These are phyloP conservation scores for Myanophis thanlyinensis DNA, from an alignment of 2,113 vertebrate genomes.

Conservation along the genomic window DNA sequence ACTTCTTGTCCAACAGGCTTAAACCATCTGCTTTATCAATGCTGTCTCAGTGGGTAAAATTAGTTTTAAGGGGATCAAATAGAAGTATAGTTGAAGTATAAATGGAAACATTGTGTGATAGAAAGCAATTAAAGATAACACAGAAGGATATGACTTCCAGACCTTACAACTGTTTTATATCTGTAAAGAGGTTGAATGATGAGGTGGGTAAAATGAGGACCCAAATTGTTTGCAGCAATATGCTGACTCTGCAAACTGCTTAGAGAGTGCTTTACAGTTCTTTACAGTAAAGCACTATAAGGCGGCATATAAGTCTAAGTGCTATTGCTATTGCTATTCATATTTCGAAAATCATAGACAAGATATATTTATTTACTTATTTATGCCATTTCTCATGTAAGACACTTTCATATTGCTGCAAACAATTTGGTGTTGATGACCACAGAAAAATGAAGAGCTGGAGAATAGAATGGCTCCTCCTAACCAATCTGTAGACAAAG, in stretches of 20 bases:
- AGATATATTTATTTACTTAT: not conserved
- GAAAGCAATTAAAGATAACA: not conserved
- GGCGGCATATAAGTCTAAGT: no score
- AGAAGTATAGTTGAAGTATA: not conserved
- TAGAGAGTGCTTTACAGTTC: no score
- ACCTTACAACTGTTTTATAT: not conserved
- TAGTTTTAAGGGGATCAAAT: not conserved
- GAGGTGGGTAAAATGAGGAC: no score
- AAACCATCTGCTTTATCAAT: not conserved
- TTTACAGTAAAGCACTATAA: no score
- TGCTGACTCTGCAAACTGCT: no score
- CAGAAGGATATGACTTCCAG: not conserved
- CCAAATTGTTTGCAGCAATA: no score
- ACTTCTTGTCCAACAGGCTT: not conserved
- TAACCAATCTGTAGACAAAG: not conserved
- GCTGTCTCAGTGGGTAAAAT: not conserved
- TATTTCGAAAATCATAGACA: not conserved
- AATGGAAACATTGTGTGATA: not conserved
- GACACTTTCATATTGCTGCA: no score
- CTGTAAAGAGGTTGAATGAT: not conserved
- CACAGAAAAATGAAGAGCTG: not conserved
- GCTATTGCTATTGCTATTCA: no score
- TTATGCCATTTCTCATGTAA: not conserved
- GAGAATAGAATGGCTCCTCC: not conserved
- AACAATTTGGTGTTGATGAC: no score